Base-by-base conservation (phyloP, 2,888 invertebrate species). In the Axea sp. region DNA sequence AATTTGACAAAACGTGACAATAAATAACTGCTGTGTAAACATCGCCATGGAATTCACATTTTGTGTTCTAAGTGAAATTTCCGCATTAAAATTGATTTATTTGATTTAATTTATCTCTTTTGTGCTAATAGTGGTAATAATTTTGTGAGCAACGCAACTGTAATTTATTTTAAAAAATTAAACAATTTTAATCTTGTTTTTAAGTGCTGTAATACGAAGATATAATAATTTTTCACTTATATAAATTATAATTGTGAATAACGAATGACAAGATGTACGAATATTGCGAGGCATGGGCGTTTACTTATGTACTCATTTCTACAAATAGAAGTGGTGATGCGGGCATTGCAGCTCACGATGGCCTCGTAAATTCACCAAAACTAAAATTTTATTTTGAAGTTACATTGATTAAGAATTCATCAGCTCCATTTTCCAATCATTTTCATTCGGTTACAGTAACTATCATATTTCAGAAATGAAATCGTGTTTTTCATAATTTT, bases 321-420 rank as follows among this genome's bases (percentile, higher is more conserved):
- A 83, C 83, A 86, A 87, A 87, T 86, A 87, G 86, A 83, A 80
- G 60, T 81, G 81, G 79, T 78, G 81, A 82, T 81, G 83, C 81
- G 82, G 79, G 74, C 79, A 76, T 77, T 55, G 76, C 74, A 73
- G 64, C 59, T 75, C 53, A 53, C 76, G 71, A 64, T 75, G 74
- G 75, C 60, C 76, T 62, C 78, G 26, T 57, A 67, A 62, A 62
- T 53, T 75, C 35, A 60, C 60, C 60, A 75, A 71, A 75, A 60
- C 55, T 43, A 45, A 71, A 30, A 68, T 31, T 53, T 53, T 17
- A 35, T 33, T 49, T 51, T 37, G 1, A 51, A 51, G n/a, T 5
- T 24, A 1, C 17, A 33, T 24, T 12, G 24, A 17, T 33, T 30
- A 14, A 9, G 30, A 14, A 39, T n/a, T n/a, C n/a, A n/a, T n/a